These are phyloP conservation scores for Epistrophe eligans DNA, from an alignment of 2,888 invertebrate genomes.

Conservation along the genomic window DNA sequence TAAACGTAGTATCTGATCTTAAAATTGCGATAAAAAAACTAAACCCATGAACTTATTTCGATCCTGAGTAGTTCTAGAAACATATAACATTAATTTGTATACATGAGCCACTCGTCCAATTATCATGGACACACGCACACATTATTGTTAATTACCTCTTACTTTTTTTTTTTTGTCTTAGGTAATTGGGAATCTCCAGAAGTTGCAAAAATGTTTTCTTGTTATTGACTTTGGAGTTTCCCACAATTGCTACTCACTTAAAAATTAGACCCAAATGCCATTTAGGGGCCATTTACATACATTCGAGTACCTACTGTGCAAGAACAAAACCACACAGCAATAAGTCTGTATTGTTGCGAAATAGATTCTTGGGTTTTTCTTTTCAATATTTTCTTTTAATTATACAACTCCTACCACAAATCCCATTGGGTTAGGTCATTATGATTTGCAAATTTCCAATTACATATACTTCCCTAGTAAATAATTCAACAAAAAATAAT, in stretches of 20 bases:
- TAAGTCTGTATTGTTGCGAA: not conserved
- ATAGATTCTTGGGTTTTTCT: conserved; percentile 8
- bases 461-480: not conserved
- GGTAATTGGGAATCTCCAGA: not conserved
- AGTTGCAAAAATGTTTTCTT: not conserved
- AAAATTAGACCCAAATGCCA: not conserved
- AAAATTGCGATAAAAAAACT: too few species aligned
- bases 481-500: not conserved
- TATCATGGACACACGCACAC: not conserved
- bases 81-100: too few species aligned
- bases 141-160: not conserved
- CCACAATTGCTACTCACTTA: conserved; percentile 7
- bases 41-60: too few species aligned
- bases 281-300: not conserved
- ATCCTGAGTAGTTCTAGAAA: too few species aligned
- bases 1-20: too few species aligned
- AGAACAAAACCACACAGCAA: not conserved
- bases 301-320: not conserved
- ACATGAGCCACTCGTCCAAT: too few species aligned
- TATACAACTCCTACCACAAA: not conserved
- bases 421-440: conserved; percentile 17
- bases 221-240: conserved; percentile 2
- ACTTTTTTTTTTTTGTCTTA: not conserved
- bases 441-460: conserved; percentile 14
- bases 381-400: not conserved